Evolutionary conservation across 1,140 invertebrate species (phyloP).

Genomic region (Saccostrea glomerata): DNA sequence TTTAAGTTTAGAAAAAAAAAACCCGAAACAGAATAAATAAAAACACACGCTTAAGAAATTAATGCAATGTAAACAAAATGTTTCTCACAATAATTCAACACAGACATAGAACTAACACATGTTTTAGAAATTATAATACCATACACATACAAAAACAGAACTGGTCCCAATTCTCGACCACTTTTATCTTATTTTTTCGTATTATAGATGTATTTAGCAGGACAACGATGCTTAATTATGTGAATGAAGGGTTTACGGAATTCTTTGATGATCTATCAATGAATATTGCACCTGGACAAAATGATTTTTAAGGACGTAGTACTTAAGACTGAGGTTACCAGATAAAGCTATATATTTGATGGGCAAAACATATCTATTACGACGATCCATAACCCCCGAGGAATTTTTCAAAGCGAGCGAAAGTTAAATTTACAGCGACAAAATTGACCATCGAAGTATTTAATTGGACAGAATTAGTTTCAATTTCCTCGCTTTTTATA

Average conservation of each 20-base stretch:
- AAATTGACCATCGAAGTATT: conserved; percentile 33
- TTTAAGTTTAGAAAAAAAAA: background rate
- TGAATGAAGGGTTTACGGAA: conserved; percentile 29
- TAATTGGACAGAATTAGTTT: conserved; percentile 1
- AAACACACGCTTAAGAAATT: background rate
- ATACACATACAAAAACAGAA: conserved; percentile 5
- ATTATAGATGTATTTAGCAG: conserved; percentile 41
- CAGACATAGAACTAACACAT: background rate
- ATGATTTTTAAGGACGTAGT: conserved; percentile 19
- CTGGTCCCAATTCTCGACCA: background rate
- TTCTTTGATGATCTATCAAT: conserved; percentile 41
- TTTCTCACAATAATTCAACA: background rate
- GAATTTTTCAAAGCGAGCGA: conserved; percentile 3
- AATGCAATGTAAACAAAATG: background rate
- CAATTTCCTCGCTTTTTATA: conserved; percentile 38
- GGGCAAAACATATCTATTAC: conserved; percentile 17
- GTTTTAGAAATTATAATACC: conserved; percentile 20
- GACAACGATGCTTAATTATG: conserved; percentile 36
- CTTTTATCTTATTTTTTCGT: conserved; percentile 7
- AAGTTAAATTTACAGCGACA: conserved; percentile 37
- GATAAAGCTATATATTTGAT: conserved; percentile 20
- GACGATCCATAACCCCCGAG: background rate
- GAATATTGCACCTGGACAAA: conserved; percentile 43
- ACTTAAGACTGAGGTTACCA: conserved; percentile 29
- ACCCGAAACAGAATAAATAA: no score